Evolutionary conservation across 2,113 vertebrate species (phyloP).

Genomic region (Antechinus flavipes): DNA sequence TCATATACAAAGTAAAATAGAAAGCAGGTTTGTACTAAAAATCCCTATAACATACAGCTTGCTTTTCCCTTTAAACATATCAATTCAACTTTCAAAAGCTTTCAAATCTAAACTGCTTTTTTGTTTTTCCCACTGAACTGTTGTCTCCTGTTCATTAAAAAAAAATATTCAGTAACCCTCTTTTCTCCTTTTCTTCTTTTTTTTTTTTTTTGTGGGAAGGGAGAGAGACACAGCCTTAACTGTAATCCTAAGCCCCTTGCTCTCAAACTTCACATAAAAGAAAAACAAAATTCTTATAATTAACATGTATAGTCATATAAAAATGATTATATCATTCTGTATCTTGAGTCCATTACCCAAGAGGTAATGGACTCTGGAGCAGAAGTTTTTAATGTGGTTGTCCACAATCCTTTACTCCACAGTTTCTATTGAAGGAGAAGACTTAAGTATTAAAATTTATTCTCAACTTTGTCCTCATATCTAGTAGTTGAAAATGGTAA

Average conservation of each 20-base stretch:
- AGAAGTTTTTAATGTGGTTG: not conserved
- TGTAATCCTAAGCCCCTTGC: not conserved
- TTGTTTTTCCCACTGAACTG: not conserved
- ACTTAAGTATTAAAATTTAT: not conserved
- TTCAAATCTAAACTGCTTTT: not conserved
- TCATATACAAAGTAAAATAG: not conserved
- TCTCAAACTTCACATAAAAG: not conserved
- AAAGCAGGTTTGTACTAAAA: not conserved
- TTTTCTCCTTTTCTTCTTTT: not conserved
- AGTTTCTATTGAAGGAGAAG: not conserved
- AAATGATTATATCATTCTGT: not conserved
- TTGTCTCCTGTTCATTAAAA: not conserved
- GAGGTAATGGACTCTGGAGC: not conserved
- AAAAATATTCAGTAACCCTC: not conserved
- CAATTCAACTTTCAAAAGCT: not conserved
- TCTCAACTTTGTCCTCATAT: not conserved
- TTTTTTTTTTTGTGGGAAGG: not conserved
- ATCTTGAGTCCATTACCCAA: not conserved
- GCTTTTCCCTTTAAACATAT: not conserved
- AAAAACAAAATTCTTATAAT: not conserved
- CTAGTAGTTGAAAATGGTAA: not conserved
- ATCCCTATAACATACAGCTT: not conserved
- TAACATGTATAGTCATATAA: no score
- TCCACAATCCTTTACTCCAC: not conserved
- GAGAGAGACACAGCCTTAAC: not conserved